A percentile compares a stretch with the other conserved stretches of the same genome.
Evolutionary conservation across 2,797 vertebrate genomes (phyloP).

Genomic region (Eulemur coronatus): DNA sequence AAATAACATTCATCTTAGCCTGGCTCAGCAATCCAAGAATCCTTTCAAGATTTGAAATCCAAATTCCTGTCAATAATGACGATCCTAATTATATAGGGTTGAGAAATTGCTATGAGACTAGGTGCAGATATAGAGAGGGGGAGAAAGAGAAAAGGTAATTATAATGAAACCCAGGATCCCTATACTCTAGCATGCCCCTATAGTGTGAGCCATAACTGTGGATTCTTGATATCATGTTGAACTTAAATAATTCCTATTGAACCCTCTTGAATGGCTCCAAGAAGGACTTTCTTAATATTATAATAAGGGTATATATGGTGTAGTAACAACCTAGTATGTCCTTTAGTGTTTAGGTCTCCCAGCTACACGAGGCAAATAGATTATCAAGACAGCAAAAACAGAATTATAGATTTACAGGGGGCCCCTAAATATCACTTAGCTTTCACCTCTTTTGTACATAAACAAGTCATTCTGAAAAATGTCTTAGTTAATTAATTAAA

Average conservation of each 20-base stretch:
- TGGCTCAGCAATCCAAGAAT: neutral
- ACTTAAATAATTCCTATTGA: neutral
- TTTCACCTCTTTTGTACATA: neutral
- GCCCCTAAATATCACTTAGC: neutral
- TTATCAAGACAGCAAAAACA: neutral
- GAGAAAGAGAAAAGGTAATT: neutral
- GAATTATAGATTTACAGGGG: neutral
- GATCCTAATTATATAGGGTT: neutral
- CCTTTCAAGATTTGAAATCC: neutral
- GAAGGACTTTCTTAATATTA: neutral
- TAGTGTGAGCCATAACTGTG: neutral
- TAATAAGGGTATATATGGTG: neutral
- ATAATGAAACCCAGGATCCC: neutral
- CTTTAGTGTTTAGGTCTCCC: neutral
- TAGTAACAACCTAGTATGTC: neutral
- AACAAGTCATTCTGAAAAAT: neutral
- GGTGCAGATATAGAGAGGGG: too few relatives aligned
- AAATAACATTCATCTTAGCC: neutral
- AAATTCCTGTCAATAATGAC: neutral
- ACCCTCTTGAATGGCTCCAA: neutral
- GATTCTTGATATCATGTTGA: neutral
- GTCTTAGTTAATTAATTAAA: neutral
- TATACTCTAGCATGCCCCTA: accelerated
- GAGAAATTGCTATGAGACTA: neutral
- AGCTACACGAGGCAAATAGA: neutral